Evolutionary conservation across 2,888 invertebrate genomes (phyloP).

Genomic region (Nezara viridula): DNA sequence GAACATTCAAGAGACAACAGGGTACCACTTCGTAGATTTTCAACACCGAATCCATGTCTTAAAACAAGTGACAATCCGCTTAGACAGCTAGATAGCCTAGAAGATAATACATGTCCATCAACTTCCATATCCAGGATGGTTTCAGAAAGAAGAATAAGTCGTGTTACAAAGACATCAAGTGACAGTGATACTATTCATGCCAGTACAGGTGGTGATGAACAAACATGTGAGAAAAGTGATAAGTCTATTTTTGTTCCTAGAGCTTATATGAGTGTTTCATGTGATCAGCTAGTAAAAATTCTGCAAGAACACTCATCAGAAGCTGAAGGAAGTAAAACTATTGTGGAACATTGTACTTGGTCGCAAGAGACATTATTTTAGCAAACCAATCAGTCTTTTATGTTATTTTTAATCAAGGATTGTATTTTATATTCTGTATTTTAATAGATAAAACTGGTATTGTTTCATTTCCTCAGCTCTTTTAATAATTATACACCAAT

Average conservation of each 20-base stretch:
- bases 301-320: slow-evolving; percentile 64
- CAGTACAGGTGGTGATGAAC: slow-evolving; percentile 59
- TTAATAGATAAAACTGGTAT: slow-evolving; percentile 40
- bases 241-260: slow-evolving; percentile 61
- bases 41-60: slow-evolving; percentile 60
- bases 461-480: slow-evolving; percentile 49
- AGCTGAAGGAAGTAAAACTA: slow-evolving; percentile 61
- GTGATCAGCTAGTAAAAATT: slow-evolving; percentile 65
- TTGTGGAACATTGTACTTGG: slow-evolving; percentile 65
- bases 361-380: slow-evolving; percentile 66
- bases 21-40: slow-evolving; percentile 62
- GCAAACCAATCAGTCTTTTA: slow-evolving; percentile 33
- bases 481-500: slow-evolving; percentile 56
- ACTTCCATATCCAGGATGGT: slow-evolving; percentile 42
- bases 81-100: slow-evolving; percentile 44
- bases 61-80: slow-evolving; percentile 52
- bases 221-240: slow-evolving; percentile 55
- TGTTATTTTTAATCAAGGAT: slow-evolving; percentile 47
- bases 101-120: slow-evolving; percentile 55
- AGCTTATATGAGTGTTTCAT: slow-evolving; percentile 64
- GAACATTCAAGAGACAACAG: slow-evolving; percentile 61
- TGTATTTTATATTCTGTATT: slow-evolving; percentile 52
- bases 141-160: slow-evolving; percentile 52
- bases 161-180: slow-evolving; percentile 62
- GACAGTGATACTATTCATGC: slow-evolving; percentile 63